Base-by-base conservation (phyloP, 2,888 invertebrate species). In the Corythucha ciliata region DNA sequence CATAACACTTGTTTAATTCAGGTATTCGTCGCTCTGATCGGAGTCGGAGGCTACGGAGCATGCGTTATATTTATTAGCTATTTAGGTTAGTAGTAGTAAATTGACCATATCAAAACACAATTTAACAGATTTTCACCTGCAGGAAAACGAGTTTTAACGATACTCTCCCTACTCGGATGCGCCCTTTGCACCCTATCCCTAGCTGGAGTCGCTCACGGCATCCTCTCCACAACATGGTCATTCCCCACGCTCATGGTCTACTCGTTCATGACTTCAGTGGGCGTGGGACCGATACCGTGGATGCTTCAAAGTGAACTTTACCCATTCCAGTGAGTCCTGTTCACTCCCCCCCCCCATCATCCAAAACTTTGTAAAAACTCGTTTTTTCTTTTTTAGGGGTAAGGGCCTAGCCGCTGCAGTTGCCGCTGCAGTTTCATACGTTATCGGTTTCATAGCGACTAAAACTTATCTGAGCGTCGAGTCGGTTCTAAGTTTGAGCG, bases 221-320 rank as follows among this genome's bases (percentile, higher is more conserved):
- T 47, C 1, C 60, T 58, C 7, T 66, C 69, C 51, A 67, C 63
- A n/a, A 70, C 70, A 48, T 63, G 69, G 45, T 73, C 74, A 0
- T 61, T 72, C 37, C 60, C 67, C 1, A 61, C 72, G 46, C 71
- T 74, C 61, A 69, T 72, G 42, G 53, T 67, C 2, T 60, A 73
- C 47, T 67, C 70, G 1, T 59, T 70, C n/a, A 72, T 71, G 56
- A 70, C 68, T 48, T 72, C 69, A 27, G 51, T 64, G 16, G 67
- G 67, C 3, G 60, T 67, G 2, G 66, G 70, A 6, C 70, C 70
- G 12, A 67, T 75, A 14, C 74, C 75, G 1, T 77, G 76, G 76
- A 72, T 74, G 57, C 60, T 76, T 27, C 67, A 76, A 8, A 74
- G 74, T 55, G 76, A 77, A 64, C 69, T 77, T 6, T 77, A 75